phyloP scores from a whole-genome alignment of 2,888 invertebrate species.

The Tromatobia lineatoria region DNA sequence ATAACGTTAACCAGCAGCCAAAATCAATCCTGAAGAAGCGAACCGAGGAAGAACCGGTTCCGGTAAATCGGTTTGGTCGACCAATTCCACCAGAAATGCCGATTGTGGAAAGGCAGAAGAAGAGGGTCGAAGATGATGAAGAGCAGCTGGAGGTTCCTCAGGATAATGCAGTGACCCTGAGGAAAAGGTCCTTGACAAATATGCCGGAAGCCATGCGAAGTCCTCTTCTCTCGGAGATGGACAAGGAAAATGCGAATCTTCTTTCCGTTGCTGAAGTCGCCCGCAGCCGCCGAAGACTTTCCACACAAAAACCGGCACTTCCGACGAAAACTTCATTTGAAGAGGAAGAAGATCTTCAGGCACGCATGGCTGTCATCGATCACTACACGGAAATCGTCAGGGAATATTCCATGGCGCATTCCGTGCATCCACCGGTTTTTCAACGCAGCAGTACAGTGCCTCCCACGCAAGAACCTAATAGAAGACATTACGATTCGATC shows the following conservation, averaged over 20 bases:
- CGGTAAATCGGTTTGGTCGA: slow-evolving; percentile 79
- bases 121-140: slow-evolving; percentile 35
- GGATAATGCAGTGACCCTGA: slow-evolving; percentile 81
- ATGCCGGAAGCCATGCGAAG: slow-evolving; percentile 77
- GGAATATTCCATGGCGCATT: slow-evolving; percentile 87
- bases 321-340: slow-evolving; percentile 73
- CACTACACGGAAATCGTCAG: slow-evolving; percentile 93
- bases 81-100: slow-evolving; percentile 82
- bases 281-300: slow-evolving; percentile 80
- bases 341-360: slow-evolving; percentile 80
- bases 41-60: slow-evolving; percentile 77
- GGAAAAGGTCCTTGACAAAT: slow-evolving; percentile 78
- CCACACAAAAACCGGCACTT: slow-evolving; percentile 75
- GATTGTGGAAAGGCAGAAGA: slow-evolving; percentile 65
- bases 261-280: slow-evolving; percentile 84
- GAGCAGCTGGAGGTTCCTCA: not conserved
- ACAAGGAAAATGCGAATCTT: slow-evolving; percentile 82
- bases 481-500: slow-evolving; percentile 74
- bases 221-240: slow-evolving; percentile 77
- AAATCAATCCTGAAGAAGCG: slow-evolving; percentile 92
- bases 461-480: slow-evolving; percentile 67
- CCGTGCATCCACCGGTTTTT: slow-evolving; percentile 52
- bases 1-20: slow-evolving; percentile 87
- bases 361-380: slow-evolving; percentile 88
- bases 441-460: slow-evolving; percentile 69